Conservation (phyloP, 2,797 vertebrate genomes). For the Acestrorhynchus altus region DNA sequence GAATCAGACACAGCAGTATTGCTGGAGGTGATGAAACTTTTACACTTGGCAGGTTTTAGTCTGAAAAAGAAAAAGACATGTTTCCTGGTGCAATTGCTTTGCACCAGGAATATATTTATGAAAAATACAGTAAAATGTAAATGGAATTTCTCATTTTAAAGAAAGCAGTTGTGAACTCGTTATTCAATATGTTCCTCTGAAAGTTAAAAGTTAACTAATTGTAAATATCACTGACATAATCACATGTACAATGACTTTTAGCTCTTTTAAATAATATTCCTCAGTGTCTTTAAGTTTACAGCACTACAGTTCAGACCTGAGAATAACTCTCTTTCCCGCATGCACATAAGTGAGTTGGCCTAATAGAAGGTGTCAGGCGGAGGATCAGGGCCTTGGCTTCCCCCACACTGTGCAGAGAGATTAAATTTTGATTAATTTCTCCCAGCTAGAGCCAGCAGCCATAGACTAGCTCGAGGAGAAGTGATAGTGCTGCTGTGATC, state of each 20-base stretch:
- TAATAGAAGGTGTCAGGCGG: slow-evolving; percentile 56
- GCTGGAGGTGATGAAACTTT: too few relatives aligned
- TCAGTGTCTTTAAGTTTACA: background rate
- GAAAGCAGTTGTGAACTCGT: too few relatives aligned
- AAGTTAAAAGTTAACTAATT: background rate
- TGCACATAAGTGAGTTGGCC: slow-evolving; percentile 35
- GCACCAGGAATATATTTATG: too few relatives aligned
- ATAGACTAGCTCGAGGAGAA: slow-evolving; percentile 39
- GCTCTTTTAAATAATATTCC: background rate
- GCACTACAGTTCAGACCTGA: background rate
- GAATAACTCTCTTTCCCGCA: slow-evolving; percentile 1
- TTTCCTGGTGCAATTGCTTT: too few relatives aligned
- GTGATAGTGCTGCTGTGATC: slow-evolving; percentile 45
- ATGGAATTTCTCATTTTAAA: too few relatives aligned
- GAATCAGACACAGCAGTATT: too few relatives aligned
- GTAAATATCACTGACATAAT: background rate
- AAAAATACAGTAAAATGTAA: too few relatives aligned
- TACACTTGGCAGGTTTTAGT: too few relatives aligned
- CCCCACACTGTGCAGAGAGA: slow-evolving; percentile 51
- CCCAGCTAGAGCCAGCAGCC: slow-evolving; percentile 32
- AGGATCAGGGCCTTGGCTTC: slow-evolving; percentile 43
- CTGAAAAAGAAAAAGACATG: too few relatives aligned
- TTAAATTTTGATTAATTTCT: slow-evolving; percentile 64
- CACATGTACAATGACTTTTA: background rate
- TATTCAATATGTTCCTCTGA: background rate